Evolutionary conservation across 2,113 vertebrate genomes (phyloP).

Genomic region (Naja naja): DNA sequence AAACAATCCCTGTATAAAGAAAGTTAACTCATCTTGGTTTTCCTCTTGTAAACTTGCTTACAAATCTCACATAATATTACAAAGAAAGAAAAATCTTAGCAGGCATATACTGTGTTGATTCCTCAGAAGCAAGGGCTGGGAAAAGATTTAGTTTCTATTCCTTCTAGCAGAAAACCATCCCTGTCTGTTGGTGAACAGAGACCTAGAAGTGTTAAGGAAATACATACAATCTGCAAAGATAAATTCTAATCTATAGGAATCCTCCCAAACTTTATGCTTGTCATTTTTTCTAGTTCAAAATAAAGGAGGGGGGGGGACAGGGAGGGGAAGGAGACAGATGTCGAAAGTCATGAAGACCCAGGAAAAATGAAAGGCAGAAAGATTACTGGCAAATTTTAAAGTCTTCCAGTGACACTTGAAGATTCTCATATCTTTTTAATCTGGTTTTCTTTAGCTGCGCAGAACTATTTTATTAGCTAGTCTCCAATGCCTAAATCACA

Average conservation of each 20-base stretch:
- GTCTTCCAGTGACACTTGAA: conserved; percentile 41
- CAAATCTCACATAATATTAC: not conserved
- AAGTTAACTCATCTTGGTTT: not conserved
- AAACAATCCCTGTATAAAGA: not conserved
- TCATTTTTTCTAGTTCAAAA: conserved; percentile 44
- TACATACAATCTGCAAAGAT: conserved; percentile 36
- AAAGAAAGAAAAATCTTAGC: conserved; percentile 27
- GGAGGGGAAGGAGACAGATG: not conserved
- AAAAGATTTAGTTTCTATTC: conserved; percentile 51
- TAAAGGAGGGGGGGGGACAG: not conserved
- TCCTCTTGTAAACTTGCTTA: not conserved
- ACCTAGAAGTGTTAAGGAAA: conserved; percentile 55
- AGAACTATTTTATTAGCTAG: conserved; percentile 45
- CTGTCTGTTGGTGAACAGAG: conserved; percentile 54
- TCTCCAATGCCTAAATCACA: conserved; percentile 34
- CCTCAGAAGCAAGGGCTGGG: conserved; percentile 52
- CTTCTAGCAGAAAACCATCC: conserved; percentile 63
- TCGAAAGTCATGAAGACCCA: conserved; percentile 56
- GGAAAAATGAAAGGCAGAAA: conserved; percentile 48
- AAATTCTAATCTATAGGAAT: conserved; percentile 49
- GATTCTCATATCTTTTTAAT: conserved; percentile 49
- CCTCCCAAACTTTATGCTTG: conserved; percentile 48
- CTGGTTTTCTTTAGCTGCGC: conserved; percentile 51
- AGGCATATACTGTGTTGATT: conserved; percentile 24
- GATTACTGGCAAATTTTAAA: conserved; percentile 58